Percentiles rank a stretch among this genome's conserved stretches.
Conservation (phyloP, 1,140 invertebrate species). For the Latrodectus geometricus region DNA sequence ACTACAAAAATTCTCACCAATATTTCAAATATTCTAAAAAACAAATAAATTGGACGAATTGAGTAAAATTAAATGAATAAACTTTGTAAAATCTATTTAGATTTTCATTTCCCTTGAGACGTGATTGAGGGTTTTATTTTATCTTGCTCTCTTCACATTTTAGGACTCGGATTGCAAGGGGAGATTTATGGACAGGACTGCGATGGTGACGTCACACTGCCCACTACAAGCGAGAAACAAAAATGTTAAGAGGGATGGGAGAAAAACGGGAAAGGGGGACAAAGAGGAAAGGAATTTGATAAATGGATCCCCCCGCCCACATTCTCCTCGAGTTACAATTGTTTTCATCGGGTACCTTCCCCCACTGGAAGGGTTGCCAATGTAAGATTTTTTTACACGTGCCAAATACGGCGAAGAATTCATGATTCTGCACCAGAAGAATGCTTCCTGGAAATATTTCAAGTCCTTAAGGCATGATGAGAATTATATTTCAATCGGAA, state of each 20-base stretch:
- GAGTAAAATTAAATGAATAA: no score
- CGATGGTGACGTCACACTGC: conserved; percentile 56
- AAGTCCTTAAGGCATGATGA: no score
- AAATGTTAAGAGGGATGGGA: background rate
- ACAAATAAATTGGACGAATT: no score
- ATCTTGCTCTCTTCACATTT: background rate
- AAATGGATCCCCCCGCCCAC: conserved; percentile 40
- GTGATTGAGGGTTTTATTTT: background rate
- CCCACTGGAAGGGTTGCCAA: conserved; percentile 24
- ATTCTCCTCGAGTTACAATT: conserved; percentile 48
- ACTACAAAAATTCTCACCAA: no score
- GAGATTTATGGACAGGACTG: conserved; percentile 17
- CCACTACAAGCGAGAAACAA: conserved; percentile 33
- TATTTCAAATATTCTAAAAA: no score
- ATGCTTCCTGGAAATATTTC: no score
- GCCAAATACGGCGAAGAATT: background rate
- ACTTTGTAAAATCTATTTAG: no score
- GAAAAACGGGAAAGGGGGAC: conserved; percentile 20
- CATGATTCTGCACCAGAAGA: background rate
- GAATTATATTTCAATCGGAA: no score
- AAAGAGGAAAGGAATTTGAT: conserved; percentile 40
- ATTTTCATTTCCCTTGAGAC: no score
- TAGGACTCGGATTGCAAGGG: background rate
- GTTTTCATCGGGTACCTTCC: conserved; percentile 55
- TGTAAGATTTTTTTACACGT: background rate